Evolutionary conservation across 1,140 invertebrate genomes (phyloP).

Genomic region (Apolygus lucorum): DNA sequence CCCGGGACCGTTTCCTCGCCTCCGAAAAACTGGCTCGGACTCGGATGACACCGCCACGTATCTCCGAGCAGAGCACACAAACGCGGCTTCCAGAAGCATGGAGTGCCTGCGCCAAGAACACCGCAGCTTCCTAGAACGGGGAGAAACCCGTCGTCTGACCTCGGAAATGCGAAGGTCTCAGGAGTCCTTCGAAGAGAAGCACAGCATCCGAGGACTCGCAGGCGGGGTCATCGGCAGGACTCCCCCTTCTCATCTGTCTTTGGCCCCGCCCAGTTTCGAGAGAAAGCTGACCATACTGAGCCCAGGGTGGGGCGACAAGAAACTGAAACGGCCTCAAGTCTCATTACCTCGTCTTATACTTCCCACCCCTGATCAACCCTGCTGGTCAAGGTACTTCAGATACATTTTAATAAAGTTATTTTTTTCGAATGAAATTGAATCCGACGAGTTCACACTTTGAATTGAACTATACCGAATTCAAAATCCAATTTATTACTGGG

Average conservation of each 20-base stretch:
- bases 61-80: not conserved
- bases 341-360: constrained; percentile 64
- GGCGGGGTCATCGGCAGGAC: constrained; percentile 45
- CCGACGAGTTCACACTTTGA: too few species aligned
- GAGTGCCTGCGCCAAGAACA: constrained; percentile 16
- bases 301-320: constrained; percentile 51
- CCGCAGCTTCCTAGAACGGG: constrained; percentile 9
- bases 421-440: too few species aligned
- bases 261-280: constrained; percentile 54
- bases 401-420: too few species aligned
- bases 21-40: constrained; percentile 2
- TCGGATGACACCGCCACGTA: constrained; percentile 3
- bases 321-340: constrained; percentile 59
- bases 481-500: too few species aligned
- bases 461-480: too few species aligned
- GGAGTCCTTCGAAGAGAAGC: constrained; percentile 16
- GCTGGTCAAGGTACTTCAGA: constrained; percentile 40
- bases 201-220: not conserved
- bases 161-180: not conserved
- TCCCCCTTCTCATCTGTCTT: constrained; percentile 55
- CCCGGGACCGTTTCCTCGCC: not conserved
- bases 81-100: not conserved
- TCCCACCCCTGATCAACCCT: constrained; percentile 58
- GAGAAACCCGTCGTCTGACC: not conserved
- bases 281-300: constrained; percentile 60